Base-by-base conservation (phyloP, 2,888 invertebrate species). In the Pammene fasciana region DNA sequence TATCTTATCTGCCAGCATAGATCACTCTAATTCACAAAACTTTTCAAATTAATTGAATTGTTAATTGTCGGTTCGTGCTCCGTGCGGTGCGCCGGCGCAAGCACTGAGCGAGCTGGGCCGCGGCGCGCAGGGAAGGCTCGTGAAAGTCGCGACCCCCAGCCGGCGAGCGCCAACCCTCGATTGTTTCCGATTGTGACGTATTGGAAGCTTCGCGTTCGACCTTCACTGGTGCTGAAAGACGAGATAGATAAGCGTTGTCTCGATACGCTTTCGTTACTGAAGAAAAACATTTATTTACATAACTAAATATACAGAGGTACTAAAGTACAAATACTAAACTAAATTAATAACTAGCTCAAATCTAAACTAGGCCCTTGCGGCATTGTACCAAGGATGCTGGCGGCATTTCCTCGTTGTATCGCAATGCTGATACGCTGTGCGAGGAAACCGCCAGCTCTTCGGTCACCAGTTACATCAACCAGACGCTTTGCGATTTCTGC, bases 41-140 rank as follows among this genome's bases (percentile, higher is more conserved):
- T 36, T 59, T 34, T 11, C 36, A 16, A 41, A 26, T 14, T 61
- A 18, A 43, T 26, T 34, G 14, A 48, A 14, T 5, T 13, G 13
- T 41, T 52, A n/a, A 11, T 61, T 36, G 43, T 43, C 76, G 80
- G 71, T 77, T 81, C 86, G 87, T 87, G 85, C 82, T 83, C 74
- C 72, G 82, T 77, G 79, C 74, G 81, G 81, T 80, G 81, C 84
- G 85, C 76, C 80, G 79, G 77, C 78, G 80, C 77, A 72, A 77
- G 82, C 83, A 89, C 89, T 89, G 87, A 74, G 79, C 79, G 71
- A 71, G 18, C 75, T 73, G 72, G 71, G 68, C 73, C 55, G 72
- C 72, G 77, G 72, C 71, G 74, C 67, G 79, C 78, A 78, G 84
- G 78, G 86, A 87, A 88, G 85, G 83, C 86, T 86, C 81, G 83